Evolutionary conservation across 2,888 invertebrate genomes (phyloP).

Genomic region (Fissipunctia ypsillon): DNA sequence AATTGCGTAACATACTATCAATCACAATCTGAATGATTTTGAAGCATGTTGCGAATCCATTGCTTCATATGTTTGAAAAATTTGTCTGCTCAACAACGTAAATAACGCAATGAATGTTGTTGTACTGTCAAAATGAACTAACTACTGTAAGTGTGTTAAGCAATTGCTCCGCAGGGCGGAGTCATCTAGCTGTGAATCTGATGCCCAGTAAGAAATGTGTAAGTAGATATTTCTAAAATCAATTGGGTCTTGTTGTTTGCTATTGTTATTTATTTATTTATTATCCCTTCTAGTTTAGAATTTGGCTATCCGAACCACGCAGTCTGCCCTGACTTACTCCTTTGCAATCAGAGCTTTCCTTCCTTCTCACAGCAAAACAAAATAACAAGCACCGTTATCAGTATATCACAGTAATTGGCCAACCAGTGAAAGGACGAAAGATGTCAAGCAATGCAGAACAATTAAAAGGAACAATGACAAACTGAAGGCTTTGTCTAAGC

Average conservation of each 20-base stretch:
- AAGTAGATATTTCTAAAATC: neutral
- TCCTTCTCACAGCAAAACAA: slow-evolving; percentile 8
- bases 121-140: no score
- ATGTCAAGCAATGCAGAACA: slow-evolving; percentile 69
- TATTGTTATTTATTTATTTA: neutral
- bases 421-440: slow-evolving; percentile 70
- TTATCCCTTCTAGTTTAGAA: neutral
- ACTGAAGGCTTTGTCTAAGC: slow-evolving; percentile 68
- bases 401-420: slow-evolving; percentile 51
- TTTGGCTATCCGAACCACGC: neutral
- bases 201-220: neutral
- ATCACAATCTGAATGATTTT: no score
- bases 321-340: neutral
- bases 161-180: no score
- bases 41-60: no score
- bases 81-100: no score
- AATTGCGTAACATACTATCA: no score
- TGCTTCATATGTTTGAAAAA: no score
- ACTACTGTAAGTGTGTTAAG: no score
- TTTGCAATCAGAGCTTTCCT: neutral
- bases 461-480: slow-evolving; percentile 71
- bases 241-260: neutral
- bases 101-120: no score
- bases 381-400: slow-evolving; percentile 38
- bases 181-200: neutral